These are phyloP conservation scores for Perccottus glenii DNA, from an alignment of 2,113 vertebrate genomes.

Conservation along the genomic window DNA sequence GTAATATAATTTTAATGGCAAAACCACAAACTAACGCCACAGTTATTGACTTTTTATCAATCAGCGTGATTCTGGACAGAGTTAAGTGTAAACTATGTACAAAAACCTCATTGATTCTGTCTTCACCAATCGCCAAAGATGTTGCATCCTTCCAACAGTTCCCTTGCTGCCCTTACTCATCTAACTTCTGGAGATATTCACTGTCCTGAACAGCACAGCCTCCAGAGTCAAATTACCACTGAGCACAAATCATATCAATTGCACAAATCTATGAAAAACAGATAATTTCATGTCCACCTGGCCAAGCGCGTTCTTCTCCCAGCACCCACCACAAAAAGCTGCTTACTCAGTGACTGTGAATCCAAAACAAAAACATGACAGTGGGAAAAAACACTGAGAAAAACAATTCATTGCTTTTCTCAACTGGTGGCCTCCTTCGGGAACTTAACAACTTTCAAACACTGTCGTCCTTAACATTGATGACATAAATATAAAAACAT, in stretches of 20 bases:
- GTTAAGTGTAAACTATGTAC: slow-evolving; percentile 8
- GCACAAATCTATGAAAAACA: slow-evolving; percentile 75
- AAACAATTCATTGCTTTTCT: slow-evolving; percentile 43
- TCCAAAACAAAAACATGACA: slow-evolving; percentile 60
- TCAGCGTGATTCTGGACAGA: not conserved
- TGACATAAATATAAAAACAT: too few species aligned
- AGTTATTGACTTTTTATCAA: not conserved
- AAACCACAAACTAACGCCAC: not conserved
- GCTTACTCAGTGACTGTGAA: slow-evolving; percentile 64
- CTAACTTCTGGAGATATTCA: slow-evolving; percentile 40
- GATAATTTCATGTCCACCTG: slow-evolving; percentile 67
- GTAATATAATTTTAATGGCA: not conserved
- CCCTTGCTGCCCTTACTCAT: slow-evolving; percentile 33
- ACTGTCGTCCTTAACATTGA: slow-evolving; percentile 18
- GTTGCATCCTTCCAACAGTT: slow-evolving; percentile 28
- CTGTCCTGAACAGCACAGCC: slow-evolving; percentile 29
- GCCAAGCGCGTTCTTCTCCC: slow-evolving; percentile 35
- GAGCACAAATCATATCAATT: slow-evolving; percentile 73
- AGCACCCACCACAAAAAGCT: slow-evolving; percentile 46
- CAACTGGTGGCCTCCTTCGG: slow-evolving; percentile 12
- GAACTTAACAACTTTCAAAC: too few species aligned
- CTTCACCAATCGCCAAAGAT: slow-evolving; percentile 20
- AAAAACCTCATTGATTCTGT: slow-evolving; percentile 42
- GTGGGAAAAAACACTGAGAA: slow-evolving; percentile 26
- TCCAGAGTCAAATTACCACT: slow-evolving; percentile 60